Evolutionary conservation across 1,140 invertebrate species (phyloP).

Genomic region (Thaumetopoea pityocampa): DNA sequence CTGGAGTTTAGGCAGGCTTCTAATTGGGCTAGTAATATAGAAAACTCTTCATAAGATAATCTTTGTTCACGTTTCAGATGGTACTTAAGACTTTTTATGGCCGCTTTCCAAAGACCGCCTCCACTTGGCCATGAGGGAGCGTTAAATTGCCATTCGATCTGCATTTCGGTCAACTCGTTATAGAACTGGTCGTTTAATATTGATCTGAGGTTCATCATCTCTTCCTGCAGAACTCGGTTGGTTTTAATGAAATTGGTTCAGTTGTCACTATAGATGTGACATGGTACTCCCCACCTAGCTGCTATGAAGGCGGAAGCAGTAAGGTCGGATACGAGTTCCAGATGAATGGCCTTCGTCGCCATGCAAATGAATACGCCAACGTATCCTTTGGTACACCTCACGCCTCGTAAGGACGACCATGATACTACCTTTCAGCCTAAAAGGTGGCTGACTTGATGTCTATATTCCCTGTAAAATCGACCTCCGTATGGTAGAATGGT

Average conservation of each 20-base stretch:
- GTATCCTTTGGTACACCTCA: slow-evolving; percentile 37
- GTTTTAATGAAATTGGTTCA: slow-evolving; percentile 1
- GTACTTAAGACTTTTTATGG: too few relatives aligned
- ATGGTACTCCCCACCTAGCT: slow-evolving; percentile 7
- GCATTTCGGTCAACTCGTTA: too few relatives aligned
- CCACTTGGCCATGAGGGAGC: too few relatives aligned
- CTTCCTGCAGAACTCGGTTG: slow-evolving; percentile 1
- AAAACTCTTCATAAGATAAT: neutral
- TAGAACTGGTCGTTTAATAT: slow-evolving; percentile 1
- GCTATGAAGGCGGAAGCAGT: slow-evolving; percentile 48
- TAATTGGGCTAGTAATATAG: slow-evolving; percentile 3
- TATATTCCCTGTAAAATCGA: slow-evolving; percentile 41
- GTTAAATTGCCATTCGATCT: slow-evolving; percentile 1
- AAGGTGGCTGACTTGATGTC: slow-evolving; percentile 13
- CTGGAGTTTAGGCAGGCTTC: slow-evolving; percentile 6
- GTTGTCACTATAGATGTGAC: slow-evolving; percentile 1
- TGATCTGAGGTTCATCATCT: neutral
- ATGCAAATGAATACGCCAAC: slow-evolving; percentile 52
- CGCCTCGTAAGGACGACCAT: slow-evolving; percentile 27
- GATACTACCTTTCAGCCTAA: too few relatives aligned
- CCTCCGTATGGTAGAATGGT: slow-evolving; percentile 29
- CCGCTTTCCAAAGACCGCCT: too few relatives aligned
- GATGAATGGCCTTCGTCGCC: slow-evolving; percentile 56
- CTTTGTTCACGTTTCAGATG: neutral
- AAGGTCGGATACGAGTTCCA: slow-evolving; percentile 52